These are phyloP conservation scores for Polydrusus tereticollis DNA, from an alignment of 2,888 invertebrate species.

Conservation along the genomic window DNA sequence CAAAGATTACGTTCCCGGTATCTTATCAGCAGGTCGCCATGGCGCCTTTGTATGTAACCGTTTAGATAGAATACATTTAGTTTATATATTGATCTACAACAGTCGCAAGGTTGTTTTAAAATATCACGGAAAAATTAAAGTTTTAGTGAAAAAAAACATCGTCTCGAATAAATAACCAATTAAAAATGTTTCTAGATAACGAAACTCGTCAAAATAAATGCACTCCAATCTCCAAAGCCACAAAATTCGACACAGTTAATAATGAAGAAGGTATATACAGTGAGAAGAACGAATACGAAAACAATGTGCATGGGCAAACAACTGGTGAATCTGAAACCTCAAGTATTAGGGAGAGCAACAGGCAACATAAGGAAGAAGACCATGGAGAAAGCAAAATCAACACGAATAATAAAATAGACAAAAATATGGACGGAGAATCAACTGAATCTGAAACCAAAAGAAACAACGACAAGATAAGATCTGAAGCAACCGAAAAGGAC, in stretches of 20 bases:
- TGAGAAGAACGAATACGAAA: too few relatives aligned
- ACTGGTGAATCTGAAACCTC: too few relatives aligned
- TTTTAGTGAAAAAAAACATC: not conserved
- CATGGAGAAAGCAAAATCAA: too few relatives aligned
- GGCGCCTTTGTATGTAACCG: constrained; percentile 1
- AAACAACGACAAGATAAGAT: not conserved
- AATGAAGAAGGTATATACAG: too few relatives aligned
- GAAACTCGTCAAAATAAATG: not conserved
- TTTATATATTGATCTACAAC: not conserved
- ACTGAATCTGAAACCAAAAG: not conserved
- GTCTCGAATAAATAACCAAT: not conserved
- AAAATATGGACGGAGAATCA: not conserved
- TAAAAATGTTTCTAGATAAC: not conserved
- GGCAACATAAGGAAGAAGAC: too few relatives aligned
- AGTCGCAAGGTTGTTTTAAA: not conserved
- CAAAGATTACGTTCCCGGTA: too few relatives aligned
- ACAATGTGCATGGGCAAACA: too few relatives aligned
- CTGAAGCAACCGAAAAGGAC: not conserved
- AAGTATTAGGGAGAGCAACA: too few relatives aligned
- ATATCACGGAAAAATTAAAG: not conserved
- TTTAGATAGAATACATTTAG: not conserved
- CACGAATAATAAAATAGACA: too few relatives aligned
- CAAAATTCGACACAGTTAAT: not conserved
- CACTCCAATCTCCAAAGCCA: not conserved
- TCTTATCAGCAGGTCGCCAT: not conserved